Evolutionary conservation across 2,888 invertebrate genomes (phyloP), one percentile per base, ranked within the genome.

Genomic region (Coenonympha arcania): DNA sequence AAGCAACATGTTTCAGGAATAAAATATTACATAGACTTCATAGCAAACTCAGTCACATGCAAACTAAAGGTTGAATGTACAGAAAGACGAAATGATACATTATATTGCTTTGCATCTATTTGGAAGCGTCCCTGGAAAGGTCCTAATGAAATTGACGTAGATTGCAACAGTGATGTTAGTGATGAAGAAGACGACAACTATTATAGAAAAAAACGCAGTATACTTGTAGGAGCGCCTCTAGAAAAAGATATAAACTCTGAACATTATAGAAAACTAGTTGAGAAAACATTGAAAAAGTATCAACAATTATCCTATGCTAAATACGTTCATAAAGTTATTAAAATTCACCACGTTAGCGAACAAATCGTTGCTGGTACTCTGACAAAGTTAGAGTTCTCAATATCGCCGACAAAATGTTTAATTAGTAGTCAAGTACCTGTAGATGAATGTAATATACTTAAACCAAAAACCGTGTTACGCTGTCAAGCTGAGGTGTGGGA

Each of bases 71-170:
- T 56, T 56, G 24, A 69, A 68, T 41, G 37, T 52, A 5, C 6
- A 22, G n/a, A 51, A 62, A 42, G 56, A 43, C 48, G 56, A 13
- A 57, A 61, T 18, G 48, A 52, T 11, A 40, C 61, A 22, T 52
- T 73, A 16, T 57, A 62, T 50, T 91, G 90, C 62, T 58, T 77
- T 19, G 66, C 90, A 26, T 59, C 71, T 46, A 79, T 89, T 40
- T 89, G 87, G 89, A 78, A 86, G 28, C 80, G 76, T 28, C 85
- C 88, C 5, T 90, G 90, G 90, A 31, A 86, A 18, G 73, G 74
- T 36, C 52, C 48, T 1, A 75, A 78, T 41, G 68, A 77, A 28
- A 71, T 77, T 48, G 62, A 72, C 34, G 74, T 86, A 1, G 58
- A 64, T 20, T 81, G 87, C 57, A 61, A 65, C 24, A 72, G 64